Conservation (phyloP, 2,113 vertebrate genomes). For the Notothenia coriiceps region DNA sequence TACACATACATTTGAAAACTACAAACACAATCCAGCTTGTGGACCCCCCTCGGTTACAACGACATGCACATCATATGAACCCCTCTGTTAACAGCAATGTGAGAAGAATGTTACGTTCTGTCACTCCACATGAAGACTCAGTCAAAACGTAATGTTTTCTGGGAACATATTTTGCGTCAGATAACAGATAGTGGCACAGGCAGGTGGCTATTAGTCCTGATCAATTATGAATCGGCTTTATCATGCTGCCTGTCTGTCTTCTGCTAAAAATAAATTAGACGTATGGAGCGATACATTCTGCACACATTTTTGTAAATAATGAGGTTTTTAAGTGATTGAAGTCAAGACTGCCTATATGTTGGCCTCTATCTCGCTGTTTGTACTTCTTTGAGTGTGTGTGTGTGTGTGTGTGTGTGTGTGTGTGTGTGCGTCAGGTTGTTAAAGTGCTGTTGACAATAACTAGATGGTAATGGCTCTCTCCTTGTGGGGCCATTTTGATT, state of each 20-base stretch:
- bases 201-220: constrained; percentile 78
- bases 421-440: constrained; percentile 24
- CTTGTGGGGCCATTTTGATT: constrained; percentile 66
- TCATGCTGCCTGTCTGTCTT: constrained; percentile 62
- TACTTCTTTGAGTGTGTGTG: not conserved
- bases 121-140: constrained; percentile 55
- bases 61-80: not conserved
- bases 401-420: not conserved
- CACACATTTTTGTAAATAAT: constrained; percentile 46
- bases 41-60: not conserved
- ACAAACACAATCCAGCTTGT: not conserved
- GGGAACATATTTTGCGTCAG: constrained; percentile 66
- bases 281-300: constrained; percentile 32
- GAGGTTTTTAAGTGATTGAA: constrained; percentile 24
- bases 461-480: constrained; percentile 63
- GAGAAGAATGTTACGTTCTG: constrained; percentile 27
- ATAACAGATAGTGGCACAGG: constrained; percentile 65
- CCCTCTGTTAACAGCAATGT: not conserved
- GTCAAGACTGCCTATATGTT: not conserved
- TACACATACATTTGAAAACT: not conserved
- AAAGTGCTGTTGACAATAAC: constrained; percentile 65
- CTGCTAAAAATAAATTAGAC: constrained; percentile 64
- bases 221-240: constrained; percentile 79
- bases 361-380: too few relatives aligned
- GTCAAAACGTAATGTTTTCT: constrained; percentile 65